A percentile compares a stretch with the other conserved stretches of the same genome.
Conservation (phyloP, 2,888 invertebrate genomes). For the Venustoraphidia nigricollis region DNA sequence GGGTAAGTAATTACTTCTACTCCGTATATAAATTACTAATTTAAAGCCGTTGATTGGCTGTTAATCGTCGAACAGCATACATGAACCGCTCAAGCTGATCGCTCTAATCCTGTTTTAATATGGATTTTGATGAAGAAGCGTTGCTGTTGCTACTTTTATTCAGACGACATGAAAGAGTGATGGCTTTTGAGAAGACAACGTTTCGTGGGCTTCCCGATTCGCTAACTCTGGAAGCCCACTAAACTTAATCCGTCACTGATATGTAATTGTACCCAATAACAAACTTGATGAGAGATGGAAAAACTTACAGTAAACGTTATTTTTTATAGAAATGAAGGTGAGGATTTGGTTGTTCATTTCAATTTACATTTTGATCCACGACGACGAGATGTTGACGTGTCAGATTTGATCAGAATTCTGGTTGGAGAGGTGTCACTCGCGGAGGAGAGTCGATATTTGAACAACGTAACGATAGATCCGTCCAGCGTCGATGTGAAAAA, state of each 20-base stretch:
- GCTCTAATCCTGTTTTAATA: too few relatives aligned
- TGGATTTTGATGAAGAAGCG: too few relatives aligned
- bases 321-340: constrained; percentile 39
- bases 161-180: neutral
- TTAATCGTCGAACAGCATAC: too few relatives aligned
- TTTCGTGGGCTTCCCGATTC: too few relatives aligned
- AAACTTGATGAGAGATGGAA: too few relatives aligned
- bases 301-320: neutral
- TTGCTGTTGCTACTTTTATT: neutral
- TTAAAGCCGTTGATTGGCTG: too few relatives aligned
- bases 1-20: constrained; percentile 41
- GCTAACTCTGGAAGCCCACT: too few relatives aligned
- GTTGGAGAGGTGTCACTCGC: constrained; percentile 43
- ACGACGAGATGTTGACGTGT: constrained; percentile 45
- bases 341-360: constrained; percentile 68
- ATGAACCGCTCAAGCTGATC: too few relatives aligned
- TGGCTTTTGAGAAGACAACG: too few relatives aligned
- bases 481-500: constrained; percentile 49
- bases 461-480: constrained; percentile 47
- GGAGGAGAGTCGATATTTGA: constrained; percentile 39
- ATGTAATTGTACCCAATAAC: too few relatives aligned
- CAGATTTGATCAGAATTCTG: constrained; percentile 49
- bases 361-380: constrained; percentile 73
- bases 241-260: too few relatives aligned
- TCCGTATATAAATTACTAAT: neutral